Base-by-base conservation (phyloP, 2,113 vertebrate species). In the Cyprinodon variegatus region DNA sequence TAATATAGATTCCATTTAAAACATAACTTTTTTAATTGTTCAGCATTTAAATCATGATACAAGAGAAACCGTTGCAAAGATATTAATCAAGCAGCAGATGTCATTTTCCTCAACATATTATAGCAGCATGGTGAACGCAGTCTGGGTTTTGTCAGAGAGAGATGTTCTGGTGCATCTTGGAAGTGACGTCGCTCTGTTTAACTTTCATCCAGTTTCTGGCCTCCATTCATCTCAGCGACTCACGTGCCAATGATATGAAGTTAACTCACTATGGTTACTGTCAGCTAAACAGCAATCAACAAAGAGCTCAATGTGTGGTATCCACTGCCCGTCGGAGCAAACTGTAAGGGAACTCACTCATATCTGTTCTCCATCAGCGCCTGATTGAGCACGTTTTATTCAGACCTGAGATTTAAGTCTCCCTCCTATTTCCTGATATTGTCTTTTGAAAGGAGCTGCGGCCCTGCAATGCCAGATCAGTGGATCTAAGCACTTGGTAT, bases 231-330 rank as follows among this genome's bases (percentile, higher is more conserved):
- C 67, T 79, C 71, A 1, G 71, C 38, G 62, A 29, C 64, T 86
- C 91, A 90, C 81, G 79, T 86, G 84, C 76, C 45, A 79, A 22
- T 84, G 83, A 88, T 79, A 86, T 81, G 76, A 68, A 79, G 66
- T 70, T 36, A 60, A 14, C 83, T 90, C 74, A n/a, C 88, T 64
- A 93, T 92, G 88, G 92, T 77, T 84, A 93, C 90, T 65, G 77
- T 62, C 76, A 70, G 79, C 79, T 88, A 91, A 94, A 93, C 89
- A 93, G 57, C 70, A 84, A 79, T 91, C 88, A 93, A 91, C 90
- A 91, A 71, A 41, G 74, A 70, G 50, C 60, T 5, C 40, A 67
- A 43, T 46, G 71, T 41, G 60, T 63, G 43, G 41, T 61, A 38
- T 79, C 62, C 37, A 11, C 13, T 13, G 73, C 37, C 79, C 73